phyloP scores from a whole-genome alignment of 1,140 invertebrate species.

The Heliothis subflexa region DNA sequence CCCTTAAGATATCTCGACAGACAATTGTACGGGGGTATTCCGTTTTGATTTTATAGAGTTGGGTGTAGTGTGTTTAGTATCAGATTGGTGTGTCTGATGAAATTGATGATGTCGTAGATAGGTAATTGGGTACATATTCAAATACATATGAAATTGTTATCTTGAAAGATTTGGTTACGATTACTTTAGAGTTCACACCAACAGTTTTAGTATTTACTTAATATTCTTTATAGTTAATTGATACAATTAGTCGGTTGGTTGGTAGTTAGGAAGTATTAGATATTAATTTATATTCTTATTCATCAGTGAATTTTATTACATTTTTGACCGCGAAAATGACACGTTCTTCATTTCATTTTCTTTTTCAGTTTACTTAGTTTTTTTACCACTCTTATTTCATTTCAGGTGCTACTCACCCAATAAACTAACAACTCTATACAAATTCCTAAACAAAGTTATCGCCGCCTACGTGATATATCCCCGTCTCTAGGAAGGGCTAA shows the following conservation, averaged over 20 bases:
- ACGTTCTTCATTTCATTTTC: too few species aligned
- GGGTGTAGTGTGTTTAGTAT: constrained; percentile 46
- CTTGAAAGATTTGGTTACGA: too few species aligned
- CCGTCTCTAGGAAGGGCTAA: constrained; percentile 84
- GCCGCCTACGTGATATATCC: constrained; percentile 83
- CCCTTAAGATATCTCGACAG: constrained; percentile 84
- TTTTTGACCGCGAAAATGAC: too few species aligned
- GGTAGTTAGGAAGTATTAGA: too few species aligned
- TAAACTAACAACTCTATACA: constrained; percentile 65
- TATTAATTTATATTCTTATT: too few species aligned
- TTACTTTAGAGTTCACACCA: too few species aligned
- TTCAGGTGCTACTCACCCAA: neutral
- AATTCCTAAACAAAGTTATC: constrained; percentile 79
- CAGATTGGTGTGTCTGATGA: constrained; percentile 51
- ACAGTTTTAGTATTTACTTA: too few species aligned
- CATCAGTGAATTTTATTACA: too few species aligned
- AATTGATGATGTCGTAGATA: too few species aligned
- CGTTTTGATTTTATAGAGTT: constrained; percentile 62
- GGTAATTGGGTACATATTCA: neutral
- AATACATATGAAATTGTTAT: neutral
- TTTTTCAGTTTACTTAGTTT: too few species aligned
- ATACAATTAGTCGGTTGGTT: too few species aligned
- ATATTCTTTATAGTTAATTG: too few species aligned
- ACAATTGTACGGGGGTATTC: constrained; percentile 76
- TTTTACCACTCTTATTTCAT: neutral